phyloP scores from a whole-genome alignment of 2,888 invertebrate genomes.

The Tanytarsus gracilentus region DNA sequence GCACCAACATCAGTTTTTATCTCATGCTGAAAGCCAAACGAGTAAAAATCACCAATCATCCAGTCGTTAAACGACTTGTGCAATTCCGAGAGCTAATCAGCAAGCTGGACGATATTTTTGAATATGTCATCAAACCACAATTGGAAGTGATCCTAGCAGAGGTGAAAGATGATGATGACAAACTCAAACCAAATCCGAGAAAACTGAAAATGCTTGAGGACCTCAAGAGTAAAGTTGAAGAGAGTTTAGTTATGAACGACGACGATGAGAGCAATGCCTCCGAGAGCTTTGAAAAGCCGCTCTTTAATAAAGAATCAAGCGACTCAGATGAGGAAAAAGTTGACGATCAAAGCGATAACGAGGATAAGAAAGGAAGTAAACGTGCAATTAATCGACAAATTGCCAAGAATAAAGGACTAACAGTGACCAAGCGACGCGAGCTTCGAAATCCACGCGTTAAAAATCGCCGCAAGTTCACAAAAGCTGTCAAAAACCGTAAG shows the following conservation, averaged over 20 bases:
- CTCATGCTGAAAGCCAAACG: slow-evolving; percentile 71
- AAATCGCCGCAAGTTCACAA: slow-evolving; percentile 83
- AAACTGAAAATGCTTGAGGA: slow-evolving; percentile 36
- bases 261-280: slow-evolving; percentile 45
- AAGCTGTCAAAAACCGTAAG: slow-evolving; percentile 85
- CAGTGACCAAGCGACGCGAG: slow-evolving; percentile 83
- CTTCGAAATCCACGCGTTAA: slow-evolving; percentile 91
- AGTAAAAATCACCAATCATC: slow-evolving; percentile 67
- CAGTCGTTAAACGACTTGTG: slow-evolving; percentile 75
- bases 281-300: slow-evolving; percentile 44
- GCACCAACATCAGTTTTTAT: slow-evolving; percentile 78
- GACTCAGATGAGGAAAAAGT: slow-evolving; percentile 36
- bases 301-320: slow-evolving; percentile 37
- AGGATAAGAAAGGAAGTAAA: slow-evolving; percentile 44
- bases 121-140: slow-evolving; percentile 58
- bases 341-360: slow-evolving; percentile 38
- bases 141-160: slow-evolving; percentile 53
- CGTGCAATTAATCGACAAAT: slow-evolving; percentile 88
- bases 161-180: slow-evolving; percentile 40
- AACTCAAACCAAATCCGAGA: slow-evolving; percentile 3
- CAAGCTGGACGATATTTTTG: slow-evolving; percentile 62
- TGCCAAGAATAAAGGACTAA: slow-evolving; percentile 91
- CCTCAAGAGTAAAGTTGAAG: slow-evolving; percentile 34
- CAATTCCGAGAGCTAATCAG: slow-evolving; percentile 69
- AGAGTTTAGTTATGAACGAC: slow-evolving; percentile 42